Evolutionary conservation across 2,888 invertebrate species (phyloP).

Genomic region (Elaeidobius kamerunicus): DNA sequence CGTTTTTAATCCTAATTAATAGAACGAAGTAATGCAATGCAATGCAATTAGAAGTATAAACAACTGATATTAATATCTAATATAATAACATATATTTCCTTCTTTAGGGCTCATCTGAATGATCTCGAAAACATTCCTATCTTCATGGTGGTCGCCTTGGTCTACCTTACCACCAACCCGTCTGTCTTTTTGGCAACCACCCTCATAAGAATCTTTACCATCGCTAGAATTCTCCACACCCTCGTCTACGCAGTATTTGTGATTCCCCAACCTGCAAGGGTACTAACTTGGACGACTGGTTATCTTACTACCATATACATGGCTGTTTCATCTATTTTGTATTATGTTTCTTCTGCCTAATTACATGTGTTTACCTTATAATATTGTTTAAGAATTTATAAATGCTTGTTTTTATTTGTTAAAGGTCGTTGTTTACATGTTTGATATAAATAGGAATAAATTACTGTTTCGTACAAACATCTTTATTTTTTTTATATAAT

Average conservation of each 20-base stretch:
- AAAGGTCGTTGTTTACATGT: too few relatives aligned
- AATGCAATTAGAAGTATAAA: neutral
- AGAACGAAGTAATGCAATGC: neutral
- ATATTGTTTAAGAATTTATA: too few relatives aligned
- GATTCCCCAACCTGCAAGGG: conserved; percentile 42
- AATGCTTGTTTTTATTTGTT: too few relatives aligned
- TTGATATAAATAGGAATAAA: too few relatives aligned
- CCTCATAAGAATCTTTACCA: conserved; percentile 35
- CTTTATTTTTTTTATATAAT: too few relatives aligned
- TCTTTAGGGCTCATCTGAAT: conserved; percentile 64
- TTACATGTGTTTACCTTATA: too few relatives aligned
- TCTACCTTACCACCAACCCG: conserved; percentile 60
- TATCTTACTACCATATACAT: conserved; percentile 42
- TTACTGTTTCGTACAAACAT: too few relatives aligned
- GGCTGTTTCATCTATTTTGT: conserved; percentile 32
- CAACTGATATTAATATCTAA: neutral
- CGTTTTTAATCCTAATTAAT: conserved; percentile 1
- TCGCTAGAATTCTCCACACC: conserved; percentile 39
- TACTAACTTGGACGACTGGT: conserved; percentile 36
- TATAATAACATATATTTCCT: neutral
- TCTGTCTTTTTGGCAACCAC: conserved; percentile 49
- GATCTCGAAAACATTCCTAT: conserved; percentile 67
- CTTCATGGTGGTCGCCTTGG: conserved; percentile 58
- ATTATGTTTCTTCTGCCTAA: conserved; percentile 4
- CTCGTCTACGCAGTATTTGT: conserved; percentile 41